These are phyloP conservation scores for Creontiades dilutus DNA, from an alignment of 2,888 invertebrate species.

Conservation along the genomic window DNA sequence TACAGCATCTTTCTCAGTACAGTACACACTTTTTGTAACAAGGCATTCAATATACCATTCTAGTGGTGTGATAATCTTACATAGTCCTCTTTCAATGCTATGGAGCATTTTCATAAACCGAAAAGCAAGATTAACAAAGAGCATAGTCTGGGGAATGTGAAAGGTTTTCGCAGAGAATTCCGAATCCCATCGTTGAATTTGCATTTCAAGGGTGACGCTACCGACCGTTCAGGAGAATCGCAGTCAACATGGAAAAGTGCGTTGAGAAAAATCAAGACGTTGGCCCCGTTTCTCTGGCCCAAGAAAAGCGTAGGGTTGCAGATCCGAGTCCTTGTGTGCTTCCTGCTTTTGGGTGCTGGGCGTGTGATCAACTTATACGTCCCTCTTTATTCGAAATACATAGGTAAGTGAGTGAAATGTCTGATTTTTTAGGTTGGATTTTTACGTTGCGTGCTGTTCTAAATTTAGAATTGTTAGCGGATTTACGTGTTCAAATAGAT, in stretches of 20 bases:
- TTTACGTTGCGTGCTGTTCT: too few species aligned
- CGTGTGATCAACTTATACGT: constrained; percentile 93
- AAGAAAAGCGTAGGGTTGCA: constrained; percentile 88
- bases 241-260: constrained; percentile 89
- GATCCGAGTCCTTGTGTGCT: constrained; percentile 89
- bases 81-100: background rate
- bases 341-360: constrained; percentile 87
- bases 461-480: too few species aligned
- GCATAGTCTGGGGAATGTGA: constrained; percentile 9
- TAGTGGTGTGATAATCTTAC: too few species aligned
- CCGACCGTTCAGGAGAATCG: constrained; percentile 3
- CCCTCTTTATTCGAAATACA: constrained; percentile 94
- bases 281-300: constrained; percentile 97
- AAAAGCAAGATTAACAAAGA: constrained; percentile 55
- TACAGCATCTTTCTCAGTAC: too few species aligned
- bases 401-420: constrained; percentile 83
- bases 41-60: too few species aligned
- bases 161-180: constrained; percentile 48
- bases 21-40: too few species aligned
- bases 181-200: constrained; percentile 71
- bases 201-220: constrained; percentile 71
- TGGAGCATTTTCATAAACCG: constrained; percentile 32
- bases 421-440: too few species aligned
- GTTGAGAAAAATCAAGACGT: constrained; percentile 87
- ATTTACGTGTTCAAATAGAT: too few species aligned